Evolutionary conservation across 2,797 vertebrate species (phyloP), one percentile per base, ranked within the genome.

Genomic region (Crax fasciolata): DNA sequence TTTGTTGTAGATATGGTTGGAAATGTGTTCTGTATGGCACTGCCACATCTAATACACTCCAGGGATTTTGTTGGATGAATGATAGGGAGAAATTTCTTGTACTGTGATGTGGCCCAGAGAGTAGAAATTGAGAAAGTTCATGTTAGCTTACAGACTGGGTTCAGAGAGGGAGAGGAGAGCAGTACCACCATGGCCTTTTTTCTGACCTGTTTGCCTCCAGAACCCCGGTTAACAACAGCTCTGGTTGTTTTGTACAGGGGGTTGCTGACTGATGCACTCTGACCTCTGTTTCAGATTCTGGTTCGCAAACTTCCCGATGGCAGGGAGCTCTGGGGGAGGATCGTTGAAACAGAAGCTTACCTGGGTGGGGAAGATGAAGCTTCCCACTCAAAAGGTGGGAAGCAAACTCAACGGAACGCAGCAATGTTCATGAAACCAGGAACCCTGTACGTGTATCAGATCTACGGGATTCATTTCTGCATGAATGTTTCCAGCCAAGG

Each of bases 391-490:
- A 98, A 98, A 25, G 99, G 99, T 12, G 99, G 99, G 65, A 99
- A 98, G 95, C 98, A 98, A 92, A 99, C 99, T 0, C 90, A 98
- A 21, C 98, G 99, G 28, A 99, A 99, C 41, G 94, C 97, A 0
- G 98, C 99, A 9, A 99, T 99, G 99, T 99, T 99, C 97, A 99
- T 99, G 99, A 98, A 98, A 76, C 99, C 99, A 0, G 99, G 99
- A 58, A 99, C 99, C 15, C 98, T 99, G 67, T 99, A 99, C 0
- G 99, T 99, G 25, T 99, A 99, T 91, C 92, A 98, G 74, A 99
- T 99, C 97, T 99, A 99, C 0, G 99, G 99, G 65, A 98, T 99
- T 94, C 98, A 99, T 97, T 99, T 99, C 96, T 99, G 99, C 78
- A 97, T 99, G 97, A 99, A 99, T 1, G 96, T 99, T 85, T 99